phyloP scores from a whole-genome alignment of 2,113 vertebrate species.

The Phrynosoma platyrhinos region DNA sequence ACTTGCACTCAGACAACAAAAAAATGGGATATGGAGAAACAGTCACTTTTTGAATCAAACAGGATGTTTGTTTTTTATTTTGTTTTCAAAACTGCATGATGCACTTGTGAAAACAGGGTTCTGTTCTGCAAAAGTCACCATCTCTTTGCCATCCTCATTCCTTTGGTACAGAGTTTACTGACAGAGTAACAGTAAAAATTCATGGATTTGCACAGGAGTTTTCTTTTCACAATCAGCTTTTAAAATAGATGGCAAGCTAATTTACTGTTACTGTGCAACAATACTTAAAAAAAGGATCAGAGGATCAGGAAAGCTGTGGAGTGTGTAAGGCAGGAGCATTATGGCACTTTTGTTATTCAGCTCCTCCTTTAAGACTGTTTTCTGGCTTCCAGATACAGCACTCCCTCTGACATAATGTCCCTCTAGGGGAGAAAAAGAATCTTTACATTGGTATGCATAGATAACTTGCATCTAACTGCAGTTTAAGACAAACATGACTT shows the following conservation, averaged over 20 bases:
- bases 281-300: neutral
- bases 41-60: neutral
- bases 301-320: neutral
- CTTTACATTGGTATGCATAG: neutral
- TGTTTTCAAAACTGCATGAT: rapidly evolving
- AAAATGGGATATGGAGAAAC: neutral
- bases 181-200: slow-evolving; percentile 26
- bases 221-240: neutral
- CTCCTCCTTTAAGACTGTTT: slow-evolving; percentile 24
- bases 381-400: slow-evolving; percentile 29
- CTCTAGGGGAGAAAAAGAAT: neutral
- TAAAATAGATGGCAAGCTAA: slow-evolving; percentile 14
- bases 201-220: neutral
- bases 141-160: neutral
- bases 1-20: neutral
- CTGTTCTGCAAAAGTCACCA: neutral
- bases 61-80: neutral
- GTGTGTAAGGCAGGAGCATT: slow-evolving; percentile 11
- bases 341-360: slow-evolving; percentile 17
- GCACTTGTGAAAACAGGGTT: neutral
- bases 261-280: slow-evolving; percentile 21
- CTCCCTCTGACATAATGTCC: slow-evolving; percentile 8
- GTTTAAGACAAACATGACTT: neutral
- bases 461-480: neutral
- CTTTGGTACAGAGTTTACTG: neutral